Conservation (phyloP, 1,140 invertebrate genomes). For the Sitophilus oryzae region DNA sequence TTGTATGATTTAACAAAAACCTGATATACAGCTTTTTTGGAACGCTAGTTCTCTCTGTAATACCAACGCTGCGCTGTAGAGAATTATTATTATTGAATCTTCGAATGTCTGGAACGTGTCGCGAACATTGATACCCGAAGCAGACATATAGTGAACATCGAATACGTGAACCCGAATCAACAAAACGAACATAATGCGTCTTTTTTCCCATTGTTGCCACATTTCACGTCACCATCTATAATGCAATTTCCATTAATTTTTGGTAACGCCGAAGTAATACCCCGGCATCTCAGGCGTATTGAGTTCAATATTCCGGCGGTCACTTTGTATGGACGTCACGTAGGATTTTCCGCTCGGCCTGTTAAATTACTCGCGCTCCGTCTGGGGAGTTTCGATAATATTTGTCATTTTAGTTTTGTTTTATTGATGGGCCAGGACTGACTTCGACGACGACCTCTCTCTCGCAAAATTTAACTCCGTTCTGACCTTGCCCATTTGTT, state of each 20-base stretch:
- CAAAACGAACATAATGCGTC: neutral
- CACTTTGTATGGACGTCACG: conserved; percentile 12
- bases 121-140: neutral
- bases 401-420: conserved; percentile 17
- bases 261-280: conserved; percentile 6
- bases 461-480: too few relatives aligned
- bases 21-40: too few relatives aligned
- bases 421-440: conserved; percentile 12
- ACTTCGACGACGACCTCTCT: conserved; percentile 1
- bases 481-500: too few relatives aligned
- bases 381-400: conserved; percentile 14
- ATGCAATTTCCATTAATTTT: conserved; percentile 17
- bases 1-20: too few relatives aligned
- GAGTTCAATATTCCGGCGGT: conserved; percentile 14
- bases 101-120: too few relatives aligned
- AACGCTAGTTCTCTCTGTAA: too few relatives aligned
- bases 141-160: neutral
- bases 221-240: conserved; percentile 6
- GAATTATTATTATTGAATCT: too few relatives aligned
- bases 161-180: neutral
- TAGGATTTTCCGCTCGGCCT: conserved; percentile 14
- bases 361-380: conserved; percentile 17
- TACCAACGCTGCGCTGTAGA: too few relatives aligned
- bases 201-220: conserved; percentile 7
- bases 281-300: conserved; percentile 9